Percentiles rank a stretch among this genome's conserved stretches.
These are phyloP conservation scores for Magallana gigas DNA, from an alignment of 1,140 invertebrate species.

Conservation along the genomic window DNA sequence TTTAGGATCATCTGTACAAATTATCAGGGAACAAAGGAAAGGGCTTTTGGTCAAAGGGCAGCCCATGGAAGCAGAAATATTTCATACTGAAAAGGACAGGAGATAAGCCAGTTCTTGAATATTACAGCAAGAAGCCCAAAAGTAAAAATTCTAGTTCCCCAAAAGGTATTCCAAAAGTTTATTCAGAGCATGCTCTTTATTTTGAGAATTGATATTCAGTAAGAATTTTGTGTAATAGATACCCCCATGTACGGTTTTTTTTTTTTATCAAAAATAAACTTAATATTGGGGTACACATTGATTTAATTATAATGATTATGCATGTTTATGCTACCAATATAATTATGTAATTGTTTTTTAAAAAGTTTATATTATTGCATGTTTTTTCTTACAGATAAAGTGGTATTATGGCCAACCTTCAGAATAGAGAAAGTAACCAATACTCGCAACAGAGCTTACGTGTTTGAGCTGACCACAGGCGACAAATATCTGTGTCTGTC, in stretches of 20 bases:
- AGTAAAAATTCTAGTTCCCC: slow-evolving; percentile 55
- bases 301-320: not conserved
- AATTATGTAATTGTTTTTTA: no score
- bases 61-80: slow-evolving; percentile 72
- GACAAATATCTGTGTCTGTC: slow-evolving; percentile 71
- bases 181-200: no score
- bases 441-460: slow-evolving; percentile 69
- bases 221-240: no score
- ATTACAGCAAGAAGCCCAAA: slow-evolving; percentile 73
- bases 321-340: not conserved
- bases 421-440: slow-evolving; percentile 73
- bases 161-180: slow-evolving; percentile 59
- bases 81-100: slow-evolving; percentile 67
- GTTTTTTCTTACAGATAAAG: slow-evolving; percentile 59
- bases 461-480: slow-evolving; percentile 72
- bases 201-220: no score
- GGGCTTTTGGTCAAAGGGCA: slow-evolving; percentile 59
- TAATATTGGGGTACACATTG: not conserved
- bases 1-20: slow-evolving; percentile 72
- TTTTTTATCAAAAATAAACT: no score
- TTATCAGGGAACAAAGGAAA: slow-evolving; percentile 65
- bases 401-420: slow-evolving; percentile 61
- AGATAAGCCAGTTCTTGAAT: slow-evolving; percentile 70
- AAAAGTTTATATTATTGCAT: no score
- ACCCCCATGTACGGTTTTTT: no score